phyloP scores from a whole-genome alignment of 2,797 vertebrate genomes.

The Enteromius paludinosus region DNA sequence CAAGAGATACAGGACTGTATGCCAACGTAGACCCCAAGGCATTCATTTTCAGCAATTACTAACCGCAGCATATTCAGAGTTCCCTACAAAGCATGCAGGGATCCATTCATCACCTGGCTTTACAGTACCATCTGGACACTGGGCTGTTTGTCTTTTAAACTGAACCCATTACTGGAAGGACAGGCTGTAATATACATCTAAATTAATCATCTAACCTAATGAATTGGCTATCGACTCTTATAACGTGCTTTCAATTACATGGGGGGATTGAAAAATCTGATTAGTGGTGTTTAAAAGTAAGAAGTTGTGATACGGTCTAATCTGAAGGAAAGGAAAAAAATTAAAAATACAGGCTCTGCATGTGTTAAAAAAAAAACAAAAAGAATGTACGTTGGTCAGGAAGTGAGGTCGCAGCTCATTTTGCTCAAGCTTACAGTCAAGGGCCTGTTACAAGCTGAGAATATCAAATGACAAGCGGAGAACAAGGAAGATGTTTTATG shows the following conservation, averaged over 20 bases:
- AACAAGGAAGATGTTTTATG: constrained; percentile 64
- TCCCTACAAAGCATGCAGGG: constrained; percentile 32
- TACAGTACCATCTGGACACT: constrained; percentile 51
- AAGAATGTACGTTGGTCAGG: constrained; percentile 18
- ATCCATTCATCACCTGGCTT: constrained; percentile 47
- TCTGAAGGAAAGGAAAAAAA: neutral
- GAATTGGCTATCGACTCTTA: neutral
- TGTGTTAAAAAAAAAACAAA: neutral
- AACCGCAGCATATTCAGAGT: constrained; percentile 35
- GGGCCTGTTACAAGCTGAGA: constrained; percentile 24
- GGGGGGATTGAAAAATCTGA: neutral
- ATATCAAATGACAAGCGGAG: constrained; percentile 38
- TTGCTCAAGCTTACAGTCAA: constrained; percentile 22
- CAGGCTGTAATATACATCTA: constrained; percentile 20
- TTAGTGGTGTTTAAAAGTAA: constrained; percentile 2
- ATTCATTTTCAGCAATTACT: constrained; percentile 51
- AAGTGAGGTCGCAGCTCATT: constrained; percentile 48
- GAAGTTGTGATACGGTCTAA: constrained; percentile 3
- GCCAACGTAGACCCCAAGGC: constrained; percentile 17
- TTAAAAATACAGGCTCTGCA: neutral
- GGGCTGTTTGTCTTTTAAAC: constrained; percentile 27
- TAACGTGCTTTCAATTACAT: neutral
- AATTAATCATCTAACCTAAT: constrained; percentile 29
- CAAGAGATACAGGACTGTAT: constrained; percentile 1
- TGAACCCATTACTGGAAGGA: constrained; percentile 16